Percentiles rank a stretch among this genome's conserved stretches.
Conservation (phyloP, 2,113 vertebrate genomes). For the Copsychus sechellarum region DNA sequence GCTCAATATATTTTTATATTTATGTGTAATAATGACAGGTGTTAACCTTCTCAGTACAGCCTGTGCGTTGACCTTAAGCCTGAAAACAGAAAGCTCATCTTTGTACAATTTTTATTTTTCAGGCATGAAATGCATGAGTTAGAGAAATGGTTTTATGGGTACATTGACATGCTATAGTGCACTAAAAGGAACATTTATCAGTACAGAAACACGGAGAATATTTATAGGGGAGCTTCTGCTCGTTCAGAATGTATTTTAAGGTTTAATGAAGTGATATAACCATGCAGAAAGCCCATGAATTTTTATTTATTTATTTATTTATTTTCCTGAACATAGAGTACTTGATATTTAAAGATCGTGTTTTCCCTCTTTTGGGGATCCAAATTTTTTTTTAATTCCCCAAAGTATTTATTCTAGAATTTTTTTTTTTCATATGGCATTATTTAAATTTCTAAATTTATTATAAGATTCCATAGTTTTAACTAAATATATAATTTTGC, state of each 20-base stretch:
- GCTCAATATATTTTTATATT: neutral
- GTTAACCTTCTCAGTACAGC: neutral
- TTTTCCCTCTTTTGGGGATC: neutral
- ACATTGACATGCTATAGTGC: neutral
- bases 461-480: neutral
- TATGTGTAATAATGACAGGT: neutral
- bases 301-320: neutral
- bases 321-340: neutral
- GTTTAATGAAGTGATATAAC: neutral
- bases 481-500: neutral
- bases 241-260: slow-evolving; percentile 3
- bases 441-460: neutral
- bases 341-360: neutral
- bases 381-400: neutral
- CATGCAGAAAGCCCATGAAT: neutral
- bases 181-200: neutral
- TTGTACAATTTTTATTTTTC: neutral
- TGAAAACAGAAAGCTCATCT: neutral
- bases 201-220: neutral
- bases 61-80: neutral
- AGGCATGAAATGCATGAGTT: neutral
- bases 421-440: neutral
- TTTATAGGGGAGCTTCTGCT: neutral
- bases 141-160: neutral
- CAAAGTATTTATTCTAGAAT: neutral